Evolutionary conservation across 2,113 vertebrate genomes (phyloP), one percentile per base, ranked within the genome.

Genomic region (Aspiorhynchus laticeps): DNA sequence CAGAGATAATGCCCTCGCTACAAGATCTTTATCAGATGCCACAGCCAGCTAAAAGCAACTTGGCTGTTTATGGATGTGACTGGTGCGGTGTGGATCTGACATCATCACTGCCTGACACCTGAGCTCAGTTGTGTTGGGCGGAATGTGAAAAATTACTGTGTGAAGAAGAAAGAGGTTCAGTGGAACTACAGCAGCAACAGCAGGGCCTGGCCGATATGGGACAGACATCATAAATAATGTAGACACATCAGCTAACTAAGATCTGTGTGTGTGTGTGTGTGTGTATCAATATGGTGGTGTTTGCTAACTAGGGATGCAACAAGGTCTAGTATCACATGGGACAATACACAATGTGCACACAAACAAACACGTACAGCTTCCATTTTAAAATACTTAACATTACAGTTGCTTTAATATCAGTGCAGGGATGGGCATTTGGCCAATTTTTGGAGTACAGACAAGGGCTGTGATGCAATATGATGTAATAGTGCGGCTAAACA

Each of bases 171-270:
- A 69, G 36, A 83, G 78, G 56, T 43, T 48, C 11, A 15, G 51
- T 15, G 14, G 56, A 76, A 69, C 33, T 77, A 85, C 41, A 87
- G 21, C 61, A 80, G 48, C 33, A 69, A 85, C 28, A 84, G 67
- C 61, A 85, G 38, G 53, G 78, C n/a, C 61, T 61, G 67, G 53
- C 28, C 33, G 83, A 88, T 85, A 80, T 80, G 65, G 77, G 41
- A 65, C 38, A 63, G 41, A 12, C 41, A 51, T 80, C 24, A 85
- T 88, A 82, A 85, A 88, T 88, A 85, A 88, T 77, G 83, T 69
- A 85, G 78, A 81, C 41, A 31, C 17, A 28, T 67, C 28, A 80
- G 51, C 77, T 80, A 79, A 56, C 77, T 36, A 59, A 59, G 51
- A 31, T 78, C 46, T 46, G n/a, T 48, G 46, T 43, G 43, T 43